Percentiles rank a stretch among this genome's conserved stretches.
Evolutionary conservation across 2,113 vertebrate species (phyloP).

Genomic region (Miniopterus natalensis): DNA sequence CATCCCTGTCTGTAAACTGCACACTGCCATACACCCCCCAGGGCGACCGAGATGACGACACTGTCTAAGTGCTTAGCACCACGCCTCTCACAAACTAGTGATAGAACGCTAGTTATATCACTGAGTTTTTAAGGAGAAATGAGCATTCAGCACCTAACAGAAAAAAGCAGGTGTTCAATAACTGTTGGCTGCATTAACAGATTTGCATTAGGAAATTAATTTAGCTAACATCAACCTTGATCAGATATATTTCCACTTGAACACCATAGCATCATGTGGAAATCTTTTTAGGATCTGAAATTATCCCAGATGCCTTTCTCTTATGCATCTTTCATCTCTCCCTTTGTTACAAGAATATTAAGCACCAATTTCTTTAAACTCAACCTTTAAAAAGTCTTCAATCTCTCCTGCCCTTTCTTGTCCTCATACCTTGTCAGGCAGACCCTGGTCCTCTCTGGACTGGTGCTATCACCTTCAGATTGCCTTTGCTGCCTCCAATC

Average conservation of each 20-base stretch:
- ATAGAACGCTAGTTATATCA: not conserved
- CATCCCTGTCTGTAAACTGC: not conserved
- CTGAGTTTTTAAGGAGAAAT: not conserved
- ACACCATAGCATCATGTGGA: not conserved
- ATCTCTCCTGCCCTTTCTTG: not conserved
- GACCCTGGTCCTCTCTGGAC: not conserved
- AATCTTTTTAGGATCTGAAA: conserved; percentile 22
- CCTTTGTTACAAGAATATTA: not conserved
- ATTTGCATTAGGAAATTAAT: conserved; percentile 28
- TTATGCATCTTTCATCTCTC: not conserved
- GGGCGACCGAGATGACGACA: not conserved
- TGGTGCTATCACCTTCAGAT: not conserved
- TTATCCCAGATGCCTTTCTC: not conserved
- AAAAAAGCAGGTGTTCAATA: not conserved
- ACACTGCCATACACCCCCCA: not conserved
- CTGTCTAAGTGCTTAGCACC: not conserved
- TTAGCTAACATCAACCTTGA: not conserved
- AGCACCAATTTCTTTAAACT: not conserved
- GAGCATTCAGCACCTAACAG: not conserved
- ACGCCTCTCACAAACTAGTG: not conserved
- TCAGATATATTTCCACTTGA: conserved; percentile 20
- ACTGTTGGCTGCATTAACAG: not conserved
- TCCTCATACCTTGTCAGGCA: not conserved
- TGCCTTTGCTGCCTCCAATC: not conserved
- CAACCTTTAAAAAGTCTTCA: not conserved